Evolutionary conservation across 2,113 vertebrate genomes (phyloP).

Genomic region (Herpetotheres cachinnans): DNA sequence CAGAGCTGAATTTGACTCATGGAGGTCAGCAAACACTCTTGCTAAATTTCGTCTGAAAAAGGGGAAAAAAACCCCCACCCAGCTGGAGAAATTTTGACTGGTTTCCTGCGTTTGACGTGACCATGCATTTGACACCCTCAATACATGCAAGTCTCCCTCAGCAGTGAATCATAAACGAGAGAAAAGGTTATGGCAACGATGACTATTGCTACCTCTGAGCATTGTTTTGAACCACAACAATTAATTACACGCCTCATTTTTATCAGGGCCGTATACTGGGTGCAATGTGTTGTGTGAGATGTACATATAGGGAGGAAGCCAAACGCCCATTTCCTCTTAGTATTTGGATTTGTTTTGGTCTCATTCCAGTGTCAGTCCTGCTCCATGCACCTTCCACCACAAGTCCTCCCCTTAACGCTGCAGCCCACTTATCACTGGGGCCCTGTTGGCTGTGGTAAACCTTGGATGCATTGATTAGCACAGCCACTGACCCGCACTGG

Average conservation of each 20-base stretch:
- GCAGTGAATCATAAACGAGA: neutral
- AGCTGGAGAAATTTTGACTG: neutral
- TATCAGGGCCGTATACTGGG: neutral
- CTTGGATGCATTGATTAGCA: neutral
- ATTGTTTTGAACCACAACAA: neutral
- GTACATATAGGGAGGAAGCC: constrained; percentile 51
- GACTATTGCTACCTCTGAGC: neutral
- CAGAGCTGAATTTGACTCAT: neutral
- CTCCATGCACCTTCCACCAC: constrained; percentile 38
- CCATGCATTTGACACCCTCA: neutral
- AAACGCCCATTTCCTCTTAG: constrained; percentile 64
- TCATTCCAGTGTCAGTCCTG: neutral
- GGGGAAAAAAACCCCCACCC: rapidly evolving
- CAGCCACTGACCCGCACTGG: neutral
- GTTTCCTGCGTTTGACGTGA: neutral
- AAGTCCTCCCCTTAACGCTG: neutral
- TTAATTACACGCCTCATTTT: neutral
- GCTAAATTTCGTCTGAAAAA: neutral
- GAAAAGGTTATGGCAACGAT: neutral
- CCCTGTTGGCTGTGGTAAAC: neutral
- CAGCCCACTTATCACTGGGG: neutral
- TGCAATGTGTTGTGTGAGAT: constrained; percentile 13
- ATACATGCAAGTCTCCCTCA: neutral
- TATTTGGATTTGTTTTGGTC: constrained; percentile 52
- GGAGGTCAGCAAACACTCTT: neutral